These are phyloP conservation scores for Cryptops parisi DNA, from an alignment of 2,888 invertebrate species.

Conservation along the genomic window DNA sequence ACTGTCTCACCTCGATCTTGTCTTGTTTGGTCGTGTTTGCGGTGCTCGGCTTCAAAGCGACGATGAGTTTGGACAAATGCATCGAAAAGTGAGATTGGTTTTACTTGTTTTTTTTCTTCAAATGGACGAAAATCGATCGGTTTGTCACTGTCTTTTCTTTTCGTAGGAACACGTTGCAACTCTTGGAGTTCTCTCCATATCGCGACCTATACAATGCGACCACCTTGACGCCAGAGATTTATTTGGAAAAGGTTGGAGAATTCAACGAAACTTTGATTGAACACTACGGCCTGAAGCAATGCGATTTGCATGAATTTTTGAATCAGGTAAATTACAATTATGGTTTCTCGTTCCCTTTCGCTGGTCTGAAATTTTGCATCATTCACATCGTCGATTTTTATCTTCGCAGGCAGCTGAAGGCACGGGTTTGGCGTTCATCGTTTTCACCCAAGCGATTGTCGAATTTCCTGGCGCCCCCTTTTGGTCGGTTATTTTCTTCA, in stretches of 20 bases:
- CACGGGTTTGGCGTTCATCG: conserved; percentile 87
- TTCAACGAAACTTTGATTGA: too few species aligned
- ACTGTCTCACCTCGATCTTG: conserved; percentile 85
- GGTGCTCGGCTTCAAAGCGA: conserved; percentile 92
- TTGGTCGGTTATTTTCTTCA: conserved; percentile 92
- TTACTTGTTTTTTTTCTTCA: neutral
- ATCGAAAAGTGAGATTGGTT: conserved; percentile 46
- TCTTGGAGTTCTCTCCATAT: neutral
- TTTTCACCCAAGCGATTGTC: conserved; percentile 93
- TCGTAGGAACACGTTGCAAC: conserved; percentile 37
- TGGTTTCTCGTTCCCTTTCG: neutral
- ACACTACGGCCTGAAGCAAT: conserved; percentile 47
- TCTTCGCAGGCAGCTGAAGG: conserved; percentile 74
- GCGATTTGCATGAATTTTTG: conserved; percentile 56
- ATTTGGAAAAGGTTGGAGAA: too few species aligned
- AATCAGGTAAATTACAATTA: conserved; percentile 52
- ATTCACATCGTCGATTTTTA: neutral
- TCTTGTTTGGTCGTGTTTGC: conserved; percentile 90
- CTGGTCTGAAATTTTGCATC: neutral
- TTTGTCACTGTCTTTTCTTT: conserved; percentile 5
- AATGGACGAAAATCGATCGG: neutral
- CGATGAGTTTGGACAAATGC: conserved; percentile 72
- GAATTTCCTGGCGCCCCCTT: conserved; percentile 86
- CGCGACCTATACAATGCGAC: too few species aligned
- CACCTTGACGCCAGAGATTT: too few species aligned